Evolutionary conservation across 2,888 invertebrate genomes (phyloP).

Genomic region (Chrysomela aeneicollis): DNA sequence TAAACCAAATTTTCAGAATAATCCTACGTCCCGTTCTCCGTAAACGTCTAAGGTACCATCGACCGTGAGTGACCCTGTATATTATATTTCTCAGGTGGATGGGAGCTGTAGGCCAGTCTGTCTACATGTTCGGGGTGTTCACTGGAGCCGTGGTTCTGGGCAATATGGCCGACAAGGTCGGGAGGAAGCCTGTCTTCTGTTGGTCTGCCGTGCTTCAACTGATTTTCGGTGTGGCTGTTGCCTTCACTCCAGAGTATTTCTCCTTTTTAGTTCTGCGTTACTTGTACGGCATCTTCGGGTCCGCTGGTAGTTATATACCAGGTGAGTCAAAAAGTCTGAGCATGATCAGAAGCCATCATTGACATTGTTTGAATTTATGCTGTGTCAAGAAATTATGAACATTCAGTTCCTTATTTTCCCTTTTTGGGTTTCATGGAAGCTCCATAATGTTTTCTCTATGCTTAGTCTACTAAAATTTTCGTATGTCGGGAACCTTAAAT

Average conservation of each 20-base stretch:
- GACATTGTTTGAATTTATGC: no score
- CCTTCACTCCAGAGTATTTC: constrained; percentile 80
- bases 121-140: constrained; percentile 85
- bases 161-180: constrained; percentile 77
- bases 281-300: constrained; percentile 72
- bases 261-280: constrained; percentile 72
- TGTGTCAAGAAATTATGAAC: no score
- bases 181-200: constrained; percentile 81
- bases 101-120: constrained; percentile 80
- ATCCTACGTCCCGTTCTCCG: no score
- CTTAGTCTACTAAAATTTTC: no score
- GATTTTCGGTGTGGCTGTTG: constrained; percentile 72
- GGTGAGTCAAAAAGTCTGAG: constrained; percentile 37
- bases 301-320: constrained; percentile 75
- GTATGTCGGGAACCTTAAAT: no score
- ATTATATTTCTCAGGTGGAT: constrained; percentile 75
- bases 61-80: no score
- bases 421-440: no score
- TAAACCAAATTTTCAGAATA: no score
- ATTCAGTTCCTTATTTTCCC: no score
- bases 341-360: no score
- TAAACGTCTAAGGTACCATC: no score
- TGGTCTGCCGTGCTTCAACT: constrained; percentile 79
- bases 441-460: no score
- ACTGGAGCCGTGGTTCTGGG: constrained; percentile 81